Percentiles rank a stretch among this genome's conserved stretches.
Conservation (phyloP, 2,888 invertebrate species). For the Pristionchus maxplancki region DNA sequence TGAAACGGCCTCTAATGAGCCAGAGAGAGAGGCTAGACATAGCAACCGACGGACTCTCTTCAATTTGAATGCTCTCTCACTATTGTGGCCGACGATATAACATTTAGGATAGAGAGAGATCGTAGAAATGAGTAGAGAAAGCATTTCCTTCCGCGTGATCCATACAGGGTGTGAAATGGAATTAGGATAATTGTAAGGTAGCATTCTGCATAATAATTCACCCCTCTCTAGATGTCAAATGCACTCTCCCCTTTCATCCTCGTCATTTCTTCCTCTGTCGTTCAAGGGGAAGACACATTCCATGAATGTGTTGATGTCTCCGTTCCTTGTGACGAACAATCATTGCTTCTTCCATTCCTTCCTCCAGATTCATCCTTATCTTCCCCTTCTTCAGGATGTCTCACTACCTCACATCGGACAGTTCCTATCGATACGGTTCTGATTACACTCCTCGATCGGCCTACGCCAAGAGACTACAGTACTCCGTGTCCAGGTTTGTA, state of each 20-base stretch:
- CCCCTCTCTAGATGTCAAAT: background rate
- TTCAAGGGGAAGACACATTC: background rate
- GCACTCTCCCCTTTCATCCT: slow-evolving; percentile 8
- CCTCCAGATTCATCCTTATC: background rate
- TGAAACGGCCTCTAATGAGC: background rate
- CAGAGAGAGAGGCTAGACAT: background rate
- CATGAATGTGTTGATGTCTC: slow-evolving; percentile 8
- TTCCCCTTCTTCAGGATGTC: background rate
- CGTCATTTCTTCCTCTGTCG: slow-evolving; percentile 14
- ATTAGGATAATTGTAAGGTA: too few relatives aligned
- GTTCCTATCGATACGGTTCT: background rate
- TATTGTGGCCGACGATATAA: too few relatives aligned
- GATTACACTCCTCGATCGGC: background rate
- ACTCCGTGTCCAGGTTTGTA: slow-evolving; percentile 30
- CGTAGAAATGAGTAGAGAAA: too few relatives aligned
- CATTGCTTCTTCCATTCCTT: background rate
- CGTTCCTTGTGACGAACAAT: background rate
- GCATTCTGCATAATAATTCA: background rate
- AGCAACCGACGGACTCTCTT: background rate
- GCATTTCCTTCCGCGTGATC: too few relatives aligned
- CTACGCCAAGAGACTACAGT: background rate
- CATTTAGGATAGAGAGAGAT: background rate
- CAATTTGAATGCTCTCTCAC: background rate
- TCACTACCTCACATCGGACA: background rate
- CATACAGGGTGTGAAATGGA: too few relatives aligned